Conservation (phyloP, 1,140 invertebrate species). For the Cyclargus thomasi region DNA sequence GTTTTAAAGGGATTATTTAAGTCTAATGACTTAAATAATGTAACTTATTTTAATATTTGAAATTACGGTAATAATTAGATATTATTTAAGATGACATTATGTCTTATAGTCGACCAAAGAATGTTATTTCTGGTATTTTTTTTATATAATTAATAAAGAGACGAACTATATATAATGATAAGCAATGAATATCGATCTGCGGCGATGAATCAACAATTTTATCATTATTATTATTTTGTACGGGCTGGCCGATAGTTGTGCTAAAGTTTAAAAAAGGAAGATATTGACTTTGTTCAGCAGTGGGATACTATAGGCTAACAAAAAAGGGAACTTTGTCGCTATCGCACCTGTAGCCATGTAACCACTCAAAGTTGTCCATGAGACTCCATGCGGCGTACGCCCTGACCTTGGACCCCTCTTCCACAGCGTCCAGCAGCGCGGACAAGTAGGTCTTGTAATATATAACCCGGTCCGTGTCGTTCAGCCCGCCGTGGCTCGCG, state of each 20-base stretch:
- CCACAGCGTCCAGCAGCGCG: conserved; percentile 46
- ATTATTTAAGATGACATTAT: not conserved
- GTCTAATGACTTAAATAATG: no score
- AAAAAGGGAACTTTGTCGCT: not conserved
- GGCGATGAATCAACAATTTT: no score
- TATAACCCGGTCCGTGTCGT: conserved; percentile 47
- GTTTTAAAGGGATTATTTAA: no score
- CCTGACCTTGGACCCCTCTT: conserved; percentile 44
- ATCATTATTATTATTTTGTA: no score
- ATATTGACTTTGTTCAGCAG: no score
- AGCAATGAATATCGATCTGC: no score
- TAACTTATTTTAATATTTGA: not conserved
- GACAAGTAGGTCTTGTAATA: conserved; percentile 66
- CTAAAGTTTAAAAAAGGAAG: no score
- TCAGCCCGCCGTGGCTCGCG: conserved; percentile 33
- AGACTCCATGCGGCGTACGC: conserved; percentile 79
- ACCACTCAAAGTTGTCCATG: conserved; percentile 81
- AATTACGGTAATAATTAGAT: not conserved
- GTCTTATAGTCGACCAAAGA: not conserved
- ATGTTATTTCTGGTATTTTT: no score
- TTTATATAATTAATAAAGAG: no score
- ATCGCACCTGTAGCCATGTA: conserved; percentile 69
- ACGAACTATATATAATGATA: no score
- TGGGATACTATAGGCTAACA: no score
- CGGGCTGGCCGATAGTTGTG: no score